Evolutionary conservation across 2,888 invertebrate species (phyloP).

Genomic region (Hanleya hanleyi): DNA sequence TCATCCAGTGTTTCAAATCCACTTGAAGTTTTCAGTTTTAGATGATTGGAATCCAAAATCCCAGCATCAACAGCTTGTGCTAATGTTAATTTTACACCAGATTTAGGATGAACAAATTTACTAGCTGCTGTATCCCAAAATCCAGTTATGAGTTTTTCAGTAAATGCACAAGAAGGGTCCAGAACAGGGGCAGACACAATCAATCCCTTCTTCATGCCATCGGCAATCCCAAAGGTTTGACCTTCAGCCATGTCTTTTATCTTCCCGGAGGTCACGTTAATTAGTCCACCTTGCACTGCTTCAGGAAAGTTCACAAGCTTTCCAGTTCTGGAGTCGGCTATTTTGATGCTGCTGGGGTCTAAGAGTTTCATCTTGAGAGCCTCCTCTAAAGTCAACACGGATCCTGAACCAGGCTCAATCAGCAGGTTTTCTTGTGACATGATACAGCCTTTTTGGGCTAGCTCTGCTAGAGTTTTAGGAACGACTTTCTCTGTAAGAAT

Average conservation of each 20-base stretch:
- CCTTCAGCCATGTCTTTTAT: constrained; percentile 48
- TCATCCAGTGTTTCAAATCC: constrained; percentile 75
- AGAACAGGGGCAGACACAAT: constrained; percentile 31
- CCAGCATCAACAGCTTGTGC: constrained; percentile 27
- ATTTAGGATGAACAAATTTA: constrained; percentile 51
- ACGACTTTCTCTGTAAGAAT: neutral
- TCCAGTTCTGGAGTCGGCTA: neutral
- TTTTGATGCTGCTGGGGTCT: neutral
- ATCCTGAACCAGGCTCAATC: constrained; percentile 81
- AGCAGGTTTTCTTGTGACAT: neutral
- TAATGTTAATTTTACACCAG: constrained; percentile 34
- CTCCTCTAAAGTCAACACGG: constrained; percentile 84
- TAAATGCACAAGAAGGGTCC: neutral
- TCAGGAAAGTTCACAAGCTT: constrained; percentile 29
- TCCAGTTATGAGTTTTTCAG: constrained; percentile 42
- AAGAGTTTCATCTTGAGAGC: constrained; percentile 79
- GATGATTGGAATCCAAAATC: constrained; percentile 38
- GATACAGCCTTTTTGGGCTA: neutral
- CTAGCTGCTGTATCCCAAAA: constrained; percentile 52
- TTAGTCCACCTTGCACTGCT: constrained; percentile 59
- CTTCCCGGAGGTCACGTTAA: constrained; percentile 62
- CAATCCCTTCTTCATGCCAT: constrained; percentile 56
- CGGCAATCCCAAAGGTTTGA: constrained; percentile 49
- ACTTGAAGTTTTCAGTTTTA: constrained; percentile 43
- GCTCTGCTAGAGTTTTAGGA: neutral